phyloP scores from a whole-genome alignment of 1,140 invertebrate species.

The Drosophila ficusphila region DNA sequence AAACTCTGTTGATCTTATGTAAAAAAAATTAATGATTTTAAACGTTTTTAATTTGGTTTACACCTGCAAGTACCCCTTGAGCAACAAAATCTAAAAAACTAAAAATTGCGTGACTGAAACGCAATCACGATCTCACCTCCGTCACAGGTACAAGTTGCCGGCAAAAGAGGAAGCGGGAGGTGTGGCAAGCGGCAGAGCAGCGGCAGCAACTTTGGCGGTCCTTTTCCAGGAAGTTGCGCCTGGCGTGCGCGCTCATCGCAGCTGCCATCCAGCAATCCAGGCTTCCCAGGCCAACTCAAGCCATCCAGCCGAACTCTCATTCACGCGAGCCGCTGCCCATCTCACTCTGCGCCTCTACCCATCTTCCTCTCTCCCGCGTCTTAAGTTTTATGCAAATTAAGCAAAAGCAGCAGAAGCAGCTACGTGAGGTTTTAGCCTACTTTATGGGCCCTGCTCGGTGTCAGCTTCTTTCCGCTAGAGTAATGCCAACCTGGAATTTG shows the following conservation, averaged over 20 bases:
- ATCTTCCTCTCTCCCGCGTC: constrained; percentile 38
- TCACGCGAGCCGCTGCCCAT: constrained; percentile 54
- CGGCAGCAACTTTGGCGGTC: constrained; percentile 76
- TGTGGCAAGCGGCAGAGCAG: constrained; percentile 27
- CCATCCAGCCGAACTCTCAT: constrained; percentile 52
- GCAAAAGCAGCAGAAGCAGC: constrained; percentile 47
- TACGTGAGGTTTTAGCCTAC: constrained; percentile 65
- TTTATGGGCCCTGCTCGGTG: constrained; percentile 72
- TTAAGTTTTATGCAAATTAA: constrained; percentile 81
- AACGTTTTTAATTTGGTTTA: no score
- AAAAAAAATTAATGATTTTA: no score
- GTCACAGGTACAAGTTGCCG: constrained; percentile 54
- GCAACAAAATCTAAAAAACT: not conserved
- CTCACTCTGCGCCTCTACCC: constrained; percentile 15
- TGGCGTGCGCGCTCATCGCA: constrained; percentile 76
- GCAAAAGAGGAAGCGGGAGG: constrained; percentile 29
- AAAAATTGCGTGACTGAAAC: constrained; percentile 6
- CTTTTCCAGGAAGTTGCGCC: constrained; percentile 81
- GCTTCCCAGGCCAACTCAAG: constrained; percentile 8
- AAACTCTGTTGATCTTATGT: no score
- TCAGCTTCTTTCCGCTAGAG: constrained; percentile 39
- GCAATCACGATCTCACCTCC: constrained; percentile 28
- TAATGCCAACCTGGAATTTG: not conserved
- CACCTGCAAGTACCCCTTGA: no score
- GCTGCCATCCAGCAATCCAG: constrained; percentile 53